These are phyloP conservation scores for Rhodeus uyekii DNA, from an alignment of 2,797 vertebrate species.

Conservation along the genomic window DNA sequence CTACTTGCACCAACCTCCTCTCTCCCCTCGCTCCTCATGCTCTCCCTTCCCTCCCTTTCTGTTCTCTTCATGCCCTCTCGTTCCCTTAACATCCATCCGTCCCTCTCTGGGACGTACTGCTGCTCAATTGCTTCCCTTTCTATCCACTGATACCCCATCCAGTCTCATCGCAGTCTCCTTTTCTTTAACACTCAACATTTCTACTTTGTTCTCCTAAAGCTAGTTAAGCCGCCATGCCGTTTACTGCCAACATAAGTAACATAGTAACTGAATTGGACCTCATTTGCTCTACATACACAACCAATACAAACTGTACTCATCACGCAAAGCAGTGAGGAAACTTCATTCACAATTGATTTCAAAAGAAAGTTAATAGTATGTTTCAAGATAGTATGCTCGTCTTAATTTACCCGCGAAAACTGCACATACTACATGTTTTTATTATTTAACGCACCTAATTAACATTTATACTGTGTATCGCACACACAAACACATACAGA, in stretches of 20 bases:
- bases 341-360: background rate
- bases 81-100: slow-evolving; percentile 62
- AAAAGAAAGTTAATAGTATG: background rate
- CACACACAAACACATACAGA: too few relatives aligned
- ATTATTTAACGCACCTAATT: background rate
- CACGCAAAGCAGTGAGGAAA: background rate
- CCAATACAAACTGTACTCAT: background rate
- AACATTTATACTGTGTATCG: too few relatives aligned
- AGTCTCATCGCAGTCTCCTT: slow-evolving; percentile 13
- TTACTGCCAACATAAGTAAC: background rate
- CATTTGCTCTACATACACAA: background rate
- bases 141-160: background rate
- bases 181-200: slow-evolving; percentile 46
- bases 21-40: slow-evolving; percentile 34
- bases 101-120: slow-evolving; percentile 44
- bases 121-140: slow-evolving; percentile 1
- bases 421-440: background rate
- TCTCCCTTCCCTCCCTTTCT: slow-evolving; percentile 44
- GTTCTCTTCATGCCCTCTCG: slow-evolving; percentile 48
- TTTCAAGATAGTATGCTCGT: too few relatives aligned
- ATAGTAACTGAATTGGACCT: background rate
- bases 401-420: background rate
- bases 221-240: background rate
- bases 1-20: slow-evolving; percentile 58
- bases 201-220: slow-evolving; percentile 30